These are phyloP conservation scores for Tiliqua scincoides DNA, from an alignment of 2,113 vertebrate genomes.

Conservation along the genomic window DNA sequence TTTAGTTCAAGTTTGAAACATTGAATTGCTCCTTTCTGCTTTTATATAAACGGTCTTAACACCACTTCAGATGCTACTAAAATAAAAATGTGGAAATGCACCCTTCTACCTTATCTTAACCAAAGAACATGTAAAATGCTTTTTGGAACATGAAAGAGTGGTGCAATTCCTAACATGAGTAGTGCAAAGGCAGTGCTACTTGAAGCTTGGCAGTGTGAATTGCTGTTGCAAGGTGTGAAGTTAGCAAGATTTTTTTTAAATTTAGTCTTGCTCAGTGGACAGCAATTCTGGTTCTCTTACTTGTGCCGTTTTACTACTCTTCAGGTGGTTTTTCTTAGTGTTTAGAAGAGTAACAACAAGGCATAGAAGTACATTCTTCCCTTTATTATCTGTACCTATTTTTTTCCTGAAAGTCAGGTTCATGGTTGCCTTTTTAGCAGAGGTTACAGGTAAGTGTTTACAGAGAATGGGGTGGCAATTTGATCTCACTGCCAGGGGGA, in stretches of 20 bases:
- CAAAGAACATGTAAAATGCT: background rate
- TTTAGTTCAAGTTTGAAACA: background rate
- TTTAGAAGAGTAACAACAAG: background rate
- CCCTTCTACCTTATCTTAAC: background rate
- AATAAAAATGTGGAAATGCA: background rate
- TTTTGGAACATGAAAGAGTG: background rate
- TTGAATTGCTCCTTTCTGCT: background rate
- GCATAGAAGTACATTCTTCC: background rate
- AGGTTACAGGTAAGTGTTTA: too few species aligned
- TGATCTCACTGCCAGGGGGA: too few species aligned
- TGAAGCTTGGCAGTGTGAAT: conserved; percentile 7
- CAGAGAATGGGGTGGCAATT: too few species aligned
- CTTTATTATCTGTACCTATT: too few species aligned
- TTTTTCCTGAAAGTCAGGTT: too few species aligned
- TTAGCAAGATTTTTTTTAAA: background rate
- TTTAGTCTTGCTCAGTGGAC: background rate
- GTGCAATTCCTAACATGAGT: background rate
- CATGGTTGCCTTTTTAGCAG: too few species aligned
- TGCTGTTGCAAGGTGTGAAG: background rate
- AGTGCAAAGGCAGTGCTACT: background rate
- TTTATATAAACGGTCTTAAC: background rate
- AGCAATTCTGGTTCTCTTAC: background rate
- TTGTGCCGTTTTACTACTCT: background rate
- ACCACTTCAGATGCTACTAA: background rate
- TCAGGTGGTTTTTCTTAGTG: background rate